Percentiles rank a stretch among this genome's conserved stretches.
phyloP scores from a whole-genome alignment of 2,888 invertebrate species.

The Xestia ashworthii region DNA sequence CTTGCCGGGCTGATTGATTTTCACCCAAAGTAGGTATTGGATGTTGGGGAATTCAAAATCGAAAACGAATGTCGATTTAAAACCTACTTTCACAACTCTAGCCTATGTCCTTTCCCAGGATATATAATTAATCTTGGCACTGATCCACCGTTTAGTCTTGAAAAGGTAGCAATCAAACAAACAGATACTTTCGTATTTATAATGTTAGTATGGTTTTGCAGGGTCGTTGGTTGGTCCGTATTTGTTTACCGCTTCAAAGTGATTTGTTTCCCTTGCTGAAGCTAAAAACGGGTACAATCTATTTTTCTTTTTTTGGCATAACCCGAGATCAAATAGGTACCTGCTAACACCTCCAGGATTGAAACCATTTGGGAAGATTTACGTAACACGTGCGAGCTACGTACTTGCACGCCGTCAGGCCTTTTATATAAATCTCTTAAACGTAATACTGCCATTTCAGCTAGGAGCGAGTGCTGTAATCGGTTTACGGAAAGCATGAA shows the following conservation, averaged over 20 bases:
- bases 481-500: slow-evolving; percentile 4
- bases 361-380: slow-evolving; percentile 20
- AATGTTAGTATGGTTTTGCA: not conserved
- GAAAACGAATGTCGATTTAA: not conserved
- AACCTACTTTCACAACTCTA: not conserved
- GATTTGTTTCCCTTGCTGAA: not conserved
- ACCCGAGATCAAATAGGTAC: not conserved
- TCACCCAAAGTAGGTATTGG: slow-evolving; percentile 9
- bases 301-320: not conserved
- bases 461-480: not conserved
- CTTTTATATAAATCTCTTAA: slow-evolving; percentile 18
- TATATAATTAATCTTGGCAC: no score
- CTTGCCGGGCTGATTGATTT: slow-evolving; percentile 19
- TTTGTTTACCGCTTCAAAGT: not conserved
- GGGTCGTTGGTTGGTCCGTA: not conserved
- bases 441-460: slow-evolving; percentile 1
- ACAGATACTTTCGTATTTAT: no score
- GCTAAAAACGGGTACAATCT: no score
- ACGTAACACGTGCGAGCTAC: not conserved
- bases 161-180: no score
- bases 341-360: not conserved
- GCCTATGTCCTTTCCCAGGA: no score
- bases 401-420: not conserved
- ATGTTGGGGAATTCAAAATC: slow-evolving; percentile 3
- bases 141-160: no score